Evolutionary conservation across 2,888 invertebrate genomes (phyloP).

Genomic region (Dastarcus helophoroides): DNA sequence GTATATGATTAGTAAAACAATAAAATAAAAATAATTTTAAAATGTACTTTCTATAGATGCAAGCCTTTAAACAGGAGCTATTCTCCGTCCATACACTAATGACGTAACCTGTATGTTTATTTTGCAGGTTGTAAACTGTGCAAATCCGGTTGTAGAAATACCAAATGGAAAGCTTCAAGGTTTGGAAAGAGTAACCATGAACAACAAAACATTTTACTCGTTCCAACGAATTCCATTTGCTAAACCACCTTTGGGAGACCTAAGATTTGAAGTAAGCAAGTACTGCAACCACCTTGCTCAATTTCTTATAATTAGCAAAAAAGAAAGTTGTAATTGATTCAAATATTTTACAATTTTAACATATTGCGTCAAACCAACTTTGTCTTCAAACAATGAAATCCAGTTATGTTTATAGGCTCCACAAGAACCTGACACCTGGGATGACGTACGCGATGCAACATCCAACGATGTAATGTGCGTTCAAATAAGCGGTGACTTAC

Average conservation of each 20-base stretch:
- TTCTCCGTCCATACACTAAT: not conserved
- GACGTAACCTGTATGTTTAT: not conserved
- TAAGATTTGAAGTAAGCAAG: constrained; percentile 18
- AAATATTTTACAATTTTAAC: no score
- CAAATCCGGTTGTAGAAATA: constrained; percentile 10
- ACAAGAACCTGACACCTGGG: constrained; percentile 19
- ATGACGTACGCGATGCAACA: constrained; percentile 19
- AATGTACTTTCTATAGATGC: no score
- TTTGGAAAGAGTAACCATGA: constrained; percentile 7
- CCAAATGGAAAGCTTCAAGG: constrained; percentile 13
- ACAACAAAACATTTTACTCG: constrained; percentile 14
- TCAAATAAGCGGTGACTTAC: constrained; percentile 11
- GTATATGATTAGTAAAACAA: no score
- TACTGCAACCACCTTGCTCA: not conserved
- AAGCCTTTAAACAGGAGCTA: not conserved
- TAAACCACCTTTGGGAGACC: constrained; percentile 16
- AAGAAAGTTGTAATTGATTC: no score
- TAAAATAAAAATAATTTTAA: no score
- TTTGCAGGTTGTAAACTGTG: not conserved
- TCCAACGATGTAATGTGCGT: constrained; percentile 17
- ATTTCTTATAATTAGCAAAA: constrained; percentile 2
- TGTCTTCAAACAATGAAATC: not conserved
- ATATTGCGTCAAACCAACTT: constrained; percentile 1
- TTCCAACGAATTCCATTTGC: constrained; percentile 20
- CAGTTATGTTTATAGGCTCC: constrained; percentile 11